These are phyloP conservation scores for Sarcophaga subvicina DNA, from an alignment of 2,888 invertebrate species.

Conservation along the genomic window DNA sequence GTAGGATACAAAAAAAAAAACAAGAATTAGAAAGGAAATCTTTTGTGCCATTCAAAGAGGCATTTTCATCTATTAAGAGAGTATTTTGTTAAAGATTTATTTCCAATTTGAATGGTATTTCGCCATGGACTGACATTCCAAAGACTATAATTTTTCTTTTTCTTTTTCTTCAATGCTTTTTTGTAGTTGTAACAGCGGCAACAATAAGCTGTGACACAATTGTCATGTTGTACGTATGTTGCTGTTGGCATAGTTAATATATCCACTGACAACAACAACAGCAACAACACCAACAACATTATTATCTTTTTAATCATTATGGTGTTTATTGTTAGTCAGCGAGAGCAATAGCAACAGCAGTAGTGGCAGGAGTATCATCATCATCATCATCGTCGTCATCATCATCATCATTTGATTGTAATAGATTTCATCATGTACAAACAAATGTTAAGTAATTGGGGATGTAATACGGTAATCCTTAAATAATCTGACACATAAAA, in stretches of 20 bases:
- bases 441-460: conserved; percentile 67
- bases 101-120: conserved; percentile 62
- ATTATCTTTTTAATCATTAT: conserved; percentile 25
- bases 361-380: not conserved
- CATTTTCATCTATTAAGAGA: conserved; percentile 51
- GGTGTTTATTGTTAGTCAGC: too few relatives aligned
- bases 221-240: conserved; percentile 21
- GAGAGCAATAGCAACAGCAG: not conserved
- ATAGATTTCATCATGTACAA: conserved; percentile 74
- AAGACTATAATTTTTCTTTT: not conserved
- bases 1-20: not conserved
- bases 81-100: conserved; percentile 61
- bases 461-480: conserved; percentile 66
- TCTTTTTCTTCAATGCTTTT: not conserved
- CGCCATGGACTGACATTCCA: conserved; percentile 42
- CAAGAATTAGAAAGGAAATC: not conserved
- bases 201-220: not conserved
- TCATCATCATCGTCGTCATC: conserved; percentile 34
- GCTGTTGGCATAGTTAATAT: conserved; percentile 22
- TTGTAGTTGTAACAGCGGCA: conserved; percentile 7
- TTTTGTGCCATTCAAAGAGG: not conserved
- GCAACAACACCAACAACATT: conserved; percentile 36
- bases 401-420: conserved; percentile 61
- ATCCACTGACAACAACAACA: conserved; percentile 38
- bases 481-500: conserved; percentile 64